Conservation (phyloP, 2,888 invertebrate species). For the Drosophila silvestris region DNA sequence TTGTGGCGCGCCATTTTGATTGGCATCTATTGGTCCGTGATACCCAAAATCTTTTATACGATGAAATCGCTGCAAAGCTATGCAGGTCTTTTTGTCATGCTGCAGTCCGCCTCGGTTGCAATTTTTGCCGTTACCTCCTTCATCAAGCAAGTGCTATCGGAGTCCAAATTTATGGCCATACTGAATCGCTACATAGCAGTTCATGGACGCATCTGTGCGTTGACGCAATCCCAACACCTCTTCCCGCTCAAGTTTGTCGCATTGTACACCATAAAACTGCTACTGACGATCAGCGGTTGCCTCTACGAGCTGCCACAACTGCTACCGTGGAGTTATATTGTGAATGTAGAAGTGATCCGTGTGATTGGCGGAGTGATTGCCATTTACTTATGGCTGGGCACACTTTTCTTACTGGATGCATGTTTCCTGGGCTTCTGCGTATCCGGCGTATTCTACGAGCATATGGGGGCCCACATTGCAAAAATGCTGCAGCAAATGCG, state of each 20-base stretch:
- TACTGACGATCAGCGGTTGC: slow-evolving; percentile 64
- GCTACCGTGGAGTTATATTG: slow-evolving; percentile 8
- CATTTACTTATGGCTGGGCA: slow-evolving; percentile 76
- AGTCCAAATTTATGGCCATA: slow-evolving; percentile 48
- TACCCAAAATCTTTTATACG: slow-evolving; percentile 50
- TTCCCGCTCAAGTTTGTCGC: slow-evolving; percentile 62
- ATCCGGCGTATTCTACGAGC: slow-evolving; percentile 67
- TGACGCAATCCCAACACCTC: slow-evolving; percentile 38
- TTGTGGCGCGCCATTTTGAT: slow-evolving; percentile 61
- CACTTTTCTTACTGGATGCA: slow-evolving; percentile 69
- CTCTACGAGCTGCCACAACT: slow-evolving; percentile 67
- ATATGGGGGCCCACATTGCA: slow-evolving; percentile 62
- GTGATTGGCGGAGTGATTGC: slow-evolving; percentile 37
- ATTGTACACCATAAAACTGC: slow-evolving; percentile 53
- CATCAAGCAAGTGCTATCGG: slow-evolving; percentile 57
- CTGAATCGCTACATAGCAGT: slow-evolving; percentile 67
- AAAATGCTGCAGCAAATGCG: slow-evolving; percentile 63
- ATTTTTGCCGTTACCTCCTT: slow-evolving; percentile 68
- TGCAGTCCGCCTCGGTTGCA: slow-evolving; percentile 66
- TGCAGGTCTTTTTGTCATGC: slow-evolving; percentile 51
- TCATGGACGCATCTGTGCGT: slow-evolving; percentile 45
- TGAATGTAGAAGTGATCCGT: background rate
- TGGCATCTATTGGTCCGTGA: slow-evolving; percentile 49
- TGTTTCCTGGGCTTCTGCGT: slow-evolving; percentile 77
- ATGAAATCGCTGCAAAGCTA: slow-evolving; percentile 34